Conservation (phyloP, 1,140 invertebrate species). For the Lordiphosa mommai region DNA sequence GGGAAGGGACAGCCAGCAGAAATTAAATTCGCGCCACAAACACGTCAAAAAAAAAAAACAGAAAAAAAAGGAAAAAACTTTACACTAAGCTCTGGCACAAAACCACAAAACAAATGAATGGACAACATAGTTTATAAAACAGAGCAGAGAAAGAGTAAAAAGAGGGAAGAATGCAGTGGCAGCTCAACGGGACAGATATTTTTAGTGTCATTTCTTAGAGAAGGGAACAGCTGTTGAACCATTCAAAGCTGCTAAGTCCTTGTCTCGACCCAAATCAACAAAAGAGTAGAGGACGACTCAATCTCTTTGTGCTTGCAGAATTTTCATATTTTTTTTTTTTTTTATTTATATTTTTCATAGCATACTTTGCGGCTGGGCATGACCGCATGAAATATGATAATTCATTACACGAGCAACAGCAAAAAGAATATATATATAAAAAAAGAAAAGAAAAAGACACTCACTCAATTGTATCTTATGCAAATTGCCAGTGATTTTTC, state of each 20-base stretch:
- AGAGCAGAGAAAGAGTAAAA: slow-evolving; percentile 3
- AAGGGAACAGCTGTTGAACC: slow-evolving; percentile 20
- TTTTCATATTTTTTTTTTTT: slow-evolving; percentile 17
- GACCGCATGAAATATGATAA: slow-evolving; percentile 76
- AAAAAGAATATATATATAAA: slow-evolving; percentile 19
- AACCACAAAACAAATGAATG: slow-evolving; percentile 72
- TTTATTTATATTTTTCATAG: slow-evolving; percentile 41
- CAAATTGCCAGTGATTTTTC: slow-evolving; percentile 78
- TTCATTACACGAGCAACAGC: slow-evolving; percentile 65
- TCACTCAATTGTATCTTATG: slow-evolving; percentile 78
- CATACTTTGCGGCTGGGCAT: slow-evolving; percentile 68
- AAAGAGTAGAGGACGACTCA: slow-evolving; percentile 18
- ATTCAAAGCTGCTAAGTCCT: slow-evolving; percentile 63
- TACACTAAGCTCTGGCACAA: slow-evolving; percentile 44
- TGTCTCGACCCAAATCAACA: slow-evolving; percentile 69
- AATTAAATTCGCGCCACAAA: slow-evolving; percentile 32
- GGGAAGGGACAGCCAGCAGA: neutral
- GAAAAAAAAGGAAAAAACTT: slow-evolving; percentile 13
- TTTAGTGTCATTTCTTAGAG: slow-evolving; percentile 58
- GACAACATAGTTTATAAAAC: slow-evolving; percentile 36
- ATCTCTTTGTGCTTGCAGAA: slow-evolving; percentile 16
- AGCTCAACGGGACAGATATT: slow-evolving; percentile 54
- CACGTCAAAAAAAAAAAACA: slow-evolving; percentile 7
- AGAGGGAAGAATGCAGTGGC: slow-evolving; percentile 2
- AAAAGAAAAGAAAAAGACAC: slow-evolving; percentile 29